Base-by-base conservation (phyloP, 2,888 invertebrate genomes). In the Abrostola tripartita region DNA sequence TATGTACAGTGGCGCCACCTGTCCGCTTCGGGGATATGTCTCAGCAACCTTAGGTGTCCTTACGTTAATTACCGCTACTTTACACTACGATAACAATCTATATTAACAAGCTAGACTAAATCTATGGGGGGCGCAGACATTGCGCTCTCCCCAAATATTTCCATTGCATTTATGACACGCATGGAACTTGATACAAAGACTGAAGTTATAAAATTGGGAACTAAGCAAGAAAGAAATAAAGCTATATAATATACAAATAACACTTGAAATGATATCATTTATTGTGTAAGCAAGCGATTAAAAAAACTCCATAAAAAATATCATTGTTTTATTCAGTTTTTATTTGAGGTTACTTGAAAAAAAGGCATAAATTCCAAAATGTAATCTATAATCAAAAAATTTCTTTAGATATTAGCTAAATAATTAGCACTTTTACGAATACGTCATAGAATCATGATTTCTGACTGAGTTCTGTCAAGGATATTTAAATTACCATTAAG, bases 1-100 rank as follows among this genome's bases (percentile, higher is more conserved):
- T 42, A 51, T 60, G 55, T 56, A 56, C 52, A 60, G 67, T 65
- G 67, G 68, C 76, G 76, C 71, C 71, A 47, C 24, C 65, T 41
- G 9, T 52, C 68, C 71, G 70, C 71, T 60, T 67, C 65, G 71
- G 61, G 73, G 90, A 90, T 91, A 90, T 91, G 90, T 90, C 68
- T 87, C 83, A 72, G 81, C 76, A 67, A 71, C 84, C 75, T 68
- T 81, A 82, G 74, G 68, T 73, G 72, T 68, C 65, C 78, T 76
- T 61, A 78, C 44, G 49, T 61, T 58, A 59, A 50, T 62, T 63
- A 80, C 68, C 76, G 59, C 77, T 84, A 83, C 52, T 69, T 65
- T 81, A 84, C 69, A 76, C 82, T 88, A 88, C 74, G 67, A 78
- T 83, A 90, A 88, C 85, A 83, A 83, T 83, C 84, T 89, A 86